Base-by-base conservation (phyloP, 2,113 vertebrate species). In the Sinocyclocheilus anophthalmus region DNA sequence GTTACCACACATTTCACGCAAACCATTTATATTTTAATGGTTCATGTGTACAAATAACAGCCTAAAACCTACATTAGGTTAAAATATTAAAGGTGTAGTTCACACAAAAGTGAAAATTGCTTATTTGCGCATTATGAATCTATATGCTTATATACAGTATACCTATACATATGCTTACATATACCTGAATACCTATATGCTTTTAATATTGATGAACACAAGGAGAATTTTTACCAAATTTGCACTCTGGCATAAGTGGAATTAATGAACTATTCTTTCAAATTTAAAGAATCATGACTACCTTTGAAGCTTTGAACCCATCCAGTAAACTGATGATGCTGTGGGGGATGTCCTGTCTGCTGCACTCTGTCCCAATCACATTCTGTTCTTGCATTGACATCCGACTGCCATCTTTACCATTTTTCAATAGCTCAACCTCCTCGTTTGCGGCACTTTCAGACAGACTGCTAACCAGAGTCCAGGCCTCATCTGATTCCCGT, bases 271-370 rank as follows among this genome's bases (percentile, higher is more conserved):
- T 20, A 39, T 42, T 42, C 9, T 18, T 24, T 73, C 53, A 48
- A 72, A 20, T 59, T 53, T 9, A 59, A 67, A 48, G n/a, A 50
- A 65, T 22, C 5, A 3, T 61, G 5, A 12, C 87, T 94, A 99
- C 98, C 97, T 99, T 97, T 63, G 97, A 97, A 1, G 95, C 96
- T 94, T 94, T 96, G 90, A 98, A 98, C 57, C 97, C 96, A 85
- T 97, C 96, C 45, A 97, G 77, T 42, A 99, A 91, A 12, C 94
- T 88, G 8, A 93, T 80, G n/a, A 98, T 94, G 86, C 70, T 91
- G 1, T 91, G 22, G 0, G 93, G 93, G 76, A 94, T 78, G 0
- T 93, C 90, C 30, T 88, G 76, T 72, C 55, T 90, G 22, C 87
- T 61, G 30, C 45, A 79, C 67, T 86, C 84, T 0, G 67, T 22